Evolutionary conservation across 2,888 invertebrate genomes (phyloP).

Genomic region (Cheiracanthium punctorium): DNA sequence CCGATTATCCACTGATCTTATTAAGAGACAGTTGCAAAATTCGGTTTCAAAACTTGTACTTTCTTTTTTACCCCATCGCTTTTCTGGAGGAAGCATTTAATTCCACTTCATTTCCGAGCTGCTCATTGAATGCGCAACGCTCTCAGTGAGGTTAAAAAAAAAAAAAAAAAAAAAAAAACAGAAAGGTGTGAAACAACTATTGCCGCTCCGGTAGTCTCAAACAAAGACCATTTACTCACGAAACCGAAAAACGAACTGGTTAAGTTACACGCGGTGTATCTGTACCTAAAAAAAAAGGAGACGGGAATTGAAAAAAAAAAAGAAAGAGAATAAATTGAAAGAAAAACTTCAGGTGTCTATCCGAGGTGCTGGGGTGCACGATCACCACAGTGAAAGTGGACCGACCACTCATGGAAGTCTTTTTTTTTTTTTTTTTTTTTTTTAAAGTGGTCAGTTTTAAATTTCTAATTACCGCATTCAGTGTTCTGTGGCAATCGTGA

Average conservation of each 20-base stretch:
- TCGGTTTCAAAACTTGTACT: too few relatives aligned
- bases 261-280: background rate
- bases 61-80: too few relatives aligned
- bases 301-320: slow-evolving; percentile 10
- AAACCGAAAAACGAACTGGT: slow-evolving; percentile 13
- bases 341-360: slow-evolving; percentile 3
- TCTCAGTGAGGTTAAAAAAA: background rate
- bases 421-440: too few relatives aligned
- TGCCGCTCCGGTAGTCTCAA: slow-evolving; percentile 21
- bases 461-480: slow-evolving; percentile 35
- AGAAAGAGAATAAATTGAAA: background rate
- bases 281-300: too few relatives aligned
- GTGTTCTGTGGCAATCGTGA: background rate
- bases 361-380: slow-evolving; percentile 34
- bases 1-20: too few relatives aligned
- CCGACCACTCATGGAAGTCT: background rate
- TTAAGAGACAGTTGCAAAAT: too few relatives aligned
- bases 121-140: background rate
- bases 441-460: slow-evolving; percentile 23
- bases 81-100: background rate
- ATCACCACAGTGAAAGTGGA: slow-evolving; percentile 30
- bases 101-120: background rate
- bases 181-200: background rate
- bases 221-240: slow-evolving; percentile 12
- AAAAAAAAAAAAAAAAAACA: background rate